A percentile compares a stretch with the other conserved stretches of the same genome.
These are phyloP conservation scores for Ariopsis seemanni DNA, from an alignment of 2,113 vertebrate genomes.

Conservation along the genomic window DNA sequence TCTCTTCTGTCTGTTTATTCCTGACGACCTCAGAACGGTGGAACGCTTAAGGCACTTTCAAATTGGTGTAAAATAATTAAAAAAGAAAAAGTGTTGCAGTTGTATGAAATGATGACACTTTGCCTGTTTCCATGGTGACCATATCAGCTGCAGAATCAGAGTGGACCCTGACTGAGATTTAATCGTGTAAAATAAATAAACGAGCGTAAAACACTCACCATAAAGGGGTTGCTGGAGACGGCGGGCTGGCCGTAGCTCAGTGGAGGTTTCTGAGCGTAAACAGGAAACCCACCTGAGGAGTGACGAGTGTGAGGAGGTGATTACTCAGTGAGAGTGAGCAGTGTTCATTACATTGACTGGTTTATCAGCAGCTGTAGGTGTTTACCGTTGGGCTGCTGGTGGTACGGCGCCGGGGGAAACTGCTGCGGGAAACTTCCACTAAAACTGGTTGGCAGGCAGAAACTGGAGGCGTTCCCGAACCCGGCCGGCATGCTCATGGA, in stretches of 20 bases:
- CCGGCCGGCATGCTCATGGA: slow-evolving; percentile 98
- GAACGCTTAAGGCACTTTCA: background rate
- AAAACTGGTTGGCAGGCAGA: slow-evolving; percentile 96
- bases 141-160: background rate
- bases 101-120: background rate
- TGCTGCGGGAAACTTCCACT: slow-evolving; percentile 95
- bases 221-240: slow-evolving; percentile 94
- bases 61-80: background rate
- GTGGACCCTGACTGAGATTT: background rate
- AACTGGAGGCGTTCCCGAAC: slow-evolving; percentile 88
- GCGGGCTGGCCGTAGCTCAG: slow-evolving; percentile 87
- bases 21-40: no score
- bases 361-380: slow-evolving; percentile 33
- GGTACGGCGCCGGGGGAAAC: slow-evolving; percentile 87
- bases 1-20: no score
- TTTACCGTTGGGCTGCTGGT: slow-evolving; percentile 93
- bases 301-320: background rate
- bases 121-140: background rate
- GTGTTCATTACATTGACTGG: no score
- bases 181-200: background rate
- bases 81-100: background rate
- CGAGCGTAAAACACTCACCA: slow-evolving; percentile 76
- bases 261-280: slow-evolving; percentile 90
- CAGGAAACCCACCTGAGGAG: slow-evolving; percentile 84
- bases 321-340: no score